Conservation (phyloP, 2,113 vertebrate genomes). For the Uria lomvia region DNA sequence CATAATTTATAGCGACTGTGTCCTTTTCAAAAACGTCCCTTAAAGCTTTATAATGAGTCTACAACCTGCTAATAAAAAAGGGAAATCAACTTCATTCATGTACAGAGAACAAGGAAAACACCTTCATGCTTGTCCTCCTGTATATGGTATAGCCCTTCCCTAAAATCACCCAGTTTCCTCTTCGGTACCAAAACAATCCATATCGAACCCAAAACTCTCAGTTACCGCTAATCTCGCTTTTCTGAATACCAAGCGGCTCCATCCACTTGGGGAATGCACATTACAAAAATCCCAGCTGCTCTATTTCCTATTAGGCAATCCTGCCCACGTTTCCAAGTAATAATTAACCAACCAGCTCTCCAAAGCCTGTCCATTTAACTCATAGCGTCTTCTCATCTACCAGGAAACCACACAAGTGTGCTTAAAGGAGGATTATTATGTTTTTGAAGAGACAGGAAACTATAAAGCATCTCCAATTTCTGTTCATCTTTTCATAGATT, state of each 20-base stretch:
- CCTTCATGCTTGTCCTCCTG: neutral
- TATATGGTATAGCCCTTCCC: neutral
- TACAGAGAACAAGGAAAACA: neutral
- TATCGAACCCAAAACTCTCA: neutral
- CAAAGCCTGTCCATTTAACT: neutral
- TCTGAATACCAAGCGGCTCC: neutral
- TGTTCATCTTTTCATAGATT: neutral
- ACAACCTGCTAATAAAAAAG: neutral
- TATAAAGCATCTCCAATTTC: neutral
- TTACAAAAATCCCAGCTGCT: neutral
- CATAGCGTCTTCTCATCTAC: neutral
- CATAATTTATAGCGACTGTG: neutral
- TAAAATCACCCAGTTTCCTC: neutral
- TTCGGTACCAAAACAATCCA: neutral
- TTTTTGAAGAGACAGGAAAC: neutral
- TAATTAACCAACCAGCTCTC: neutral
- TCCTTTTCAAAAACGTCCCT: neutral
- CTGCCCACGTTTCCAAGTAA: neutral
- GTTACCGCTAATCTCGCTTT: neutral
- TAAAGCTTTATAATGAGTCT: neutral
- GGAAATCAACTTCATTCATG: neutral
- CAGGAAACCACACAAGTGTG: neutral
- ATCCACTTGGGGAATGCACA: neutral
- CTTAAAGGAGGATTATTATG: neutral
- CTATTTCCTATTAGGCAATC: neutral